Evolutionary conservation across 2,113 vertebrate genomes (phyloP).

Genomic region (Telmatochromis sp.): DNA sequence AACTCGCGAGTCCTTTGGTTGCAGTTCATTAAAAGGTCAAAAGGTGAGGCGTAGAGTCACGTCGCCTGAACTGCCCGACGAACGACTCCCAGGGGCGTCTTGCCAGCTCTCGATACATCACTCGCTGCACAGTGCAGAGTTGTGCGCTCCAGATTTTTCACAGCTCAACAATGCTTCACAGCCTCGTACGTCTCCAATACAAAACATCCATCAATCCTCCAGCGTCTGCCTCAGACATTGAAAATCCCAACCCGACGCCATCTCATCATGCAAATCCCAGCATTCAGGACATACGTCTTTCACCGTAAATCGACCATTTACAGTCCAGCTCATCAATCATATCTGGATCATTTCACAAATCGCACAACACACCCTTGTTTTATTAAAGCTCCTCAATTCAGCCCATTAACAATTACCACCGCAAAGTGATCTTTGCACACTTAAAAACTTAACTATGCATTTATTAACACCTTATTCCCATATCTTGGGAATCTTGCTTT

Average conservation of each 20-base stretch:
- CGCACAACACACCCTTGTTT: not conserved
- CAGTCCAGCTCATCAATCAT: not conserved
- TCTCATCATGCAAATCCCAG: not conserved
- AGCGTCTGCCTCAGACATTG: not conserved
- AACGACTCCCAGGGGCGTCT: not conserved
- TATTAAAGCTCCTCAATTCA: not conserved
- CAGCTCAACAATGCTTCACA: not conserved
- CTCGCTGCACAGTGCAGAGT: too few species aligned
- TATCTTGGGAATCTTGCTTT: not conserved
- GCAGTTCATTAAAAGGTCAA: conserved; percentile 13
- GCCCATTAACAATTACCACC: accelerated
- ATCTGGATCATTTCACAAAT: not conserved
- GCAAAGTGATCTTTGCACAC: not conserved
- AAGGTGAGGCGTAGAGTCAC: not conserved
- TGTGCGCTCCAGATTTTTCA: not conserved
- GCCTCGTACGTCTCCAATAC: not conserved
- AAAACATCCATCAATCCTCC: conserved; percentile 16
- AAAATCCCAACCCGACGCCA: not conserved
- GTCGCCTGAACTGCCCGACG: not conserved
- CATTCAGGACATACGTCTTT: not conserved
- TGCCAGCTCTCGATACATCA: not conserved
- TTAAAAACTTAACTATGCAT: not conserved
- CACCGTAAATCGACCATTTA: conserved; percentile 6
- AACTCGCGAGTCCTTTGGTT: not conserved
- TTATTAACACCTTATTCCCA: accelerated